Evolutionary conservation across 2,888 invertebrate genomes (phyloP).

Genomic region (Drosophila nr. perissopoda): DNA sequence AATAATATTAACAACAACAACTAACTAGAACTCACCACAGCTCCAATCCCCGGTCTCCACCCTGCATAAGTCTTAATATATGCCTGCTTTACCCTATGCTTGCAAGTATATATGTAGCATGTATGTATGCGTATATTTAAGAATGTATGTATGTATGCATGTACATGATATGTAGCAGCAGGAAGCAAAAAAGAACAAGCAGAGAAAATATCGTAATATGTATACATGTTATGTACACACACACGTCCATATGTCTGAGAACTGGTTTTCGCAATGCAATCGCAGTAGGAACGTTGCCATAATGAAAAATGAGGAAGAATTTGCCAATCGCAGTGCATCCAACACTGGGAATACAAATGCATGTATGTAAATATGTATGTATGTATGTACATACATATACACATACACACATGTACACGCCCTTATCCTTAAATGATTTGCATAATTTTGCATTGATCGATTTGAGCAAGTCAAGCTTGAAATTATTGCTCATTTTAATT

Average conservation of each 20-base stretch:
- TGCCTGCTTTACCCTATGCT: conserved; percentile 41
- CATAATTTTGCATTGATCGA: conserved; percentile 42
- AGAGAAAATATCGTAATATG: conserved; percentile 47
- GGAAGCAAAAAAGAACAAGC: conserved; percentile 15
- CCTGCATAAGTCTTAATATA: conserved; percentile 35
- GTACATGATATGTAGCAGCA: conserved; percentile 5
- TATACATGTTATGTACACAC: conserved; percentile 6
- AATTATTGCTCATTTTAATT: conserved; percentile 4
- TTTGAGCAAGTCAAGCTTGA: conserved; percentile 20
- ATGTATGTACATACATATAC: neutral
- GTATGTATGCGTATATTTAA: neutral
- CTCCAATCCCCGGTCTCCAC: conserved; percentile 31
- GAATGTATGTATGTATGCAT: neutral
- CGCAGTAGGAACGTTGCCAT: conserved; percentile 34
- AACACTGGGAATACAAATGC: conserved; percentile 3
- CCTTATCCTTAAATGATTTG: conserved; percentile 28
- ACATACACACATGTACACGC: neutral
- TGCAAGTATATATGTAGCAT: neutral
- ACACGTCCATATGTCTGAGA: conserved; percentile 15
- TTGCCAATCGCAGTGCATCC: conserved; percentile 40
- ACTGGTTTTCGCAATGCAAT: conserved; percentile 55
- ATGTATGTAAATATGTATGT: neutral
- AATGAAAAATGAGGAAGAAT: conserved; percentile 33
- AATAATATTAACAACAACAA: neutral
- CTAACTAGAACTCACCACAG: conserved; percentile 37